These are phyloP conservation scores for Eumacrocentrus americanus DNA, from an alignment of 2,888 invertebrate species.

Conservation along the genomic window DNA sequence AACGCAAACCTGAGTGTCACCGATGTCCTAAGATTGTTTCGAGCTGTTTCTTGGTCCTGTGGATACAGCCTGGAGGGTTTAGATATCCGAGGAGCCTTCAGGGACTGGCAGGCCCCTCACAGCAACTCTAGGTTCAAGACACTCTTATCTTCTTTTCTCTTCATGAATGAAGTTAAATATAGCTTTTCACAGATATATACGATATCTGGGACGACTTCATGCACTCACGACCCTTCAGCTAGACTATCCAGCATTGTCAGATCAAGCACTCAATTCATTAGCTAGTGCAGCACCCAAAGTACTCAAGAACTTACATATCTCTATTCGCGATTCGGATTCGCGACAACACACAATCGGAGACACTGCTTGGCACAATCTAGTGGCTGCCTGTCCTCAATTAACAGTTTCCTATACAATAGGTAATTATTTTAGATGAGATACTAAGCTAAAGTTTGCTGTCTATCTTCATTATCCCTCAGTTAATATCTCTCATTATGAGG, in stretches of 20 bases:
- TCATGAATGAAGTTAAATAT: too few relatives aligned
- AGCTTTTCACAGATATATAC: constrained; percentile 47
- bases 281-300: constrained; percentile 55
- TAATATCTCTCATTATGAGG: constrained; percentile 62
- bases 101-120: constrained; percentile 59
- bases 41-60: constrained; percentile 56
- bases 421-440: too few relatives aligned
- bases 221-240: constrained; percentile 58
- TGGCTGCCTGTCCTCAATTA: constrained; percentile 57
- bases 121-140: constrained; percentile 56
- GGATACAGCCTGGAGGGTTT: constrained; percentile 55
- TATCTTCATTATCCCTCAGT: constrained; percentile 42
- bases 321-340: constrained; percentile 60
- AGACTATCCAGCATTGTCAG: constrained; percentile 62
- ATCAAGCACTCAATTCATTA: constrained; percentile 59
- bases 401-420: constrained; percentile 59
- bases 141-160: too few relatives aligned
- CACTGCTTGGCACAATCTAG: constrained; percentile 60
- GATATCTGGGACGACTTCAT: constrained; percentile 56
- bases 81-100: constrained; percentile 61
- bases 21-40: constrained; percentile 60
- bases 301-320: constrained; percentile 58
- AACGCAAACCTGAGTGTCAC: constrained; percentile 61
- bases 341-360: constrained; percentile 59
- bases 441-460: too few relatives aligned